Evolutionary conservation across 1,140 invertebrate genomes (phyloP).

Genomic region (Heterodera schachtii): DNA sequence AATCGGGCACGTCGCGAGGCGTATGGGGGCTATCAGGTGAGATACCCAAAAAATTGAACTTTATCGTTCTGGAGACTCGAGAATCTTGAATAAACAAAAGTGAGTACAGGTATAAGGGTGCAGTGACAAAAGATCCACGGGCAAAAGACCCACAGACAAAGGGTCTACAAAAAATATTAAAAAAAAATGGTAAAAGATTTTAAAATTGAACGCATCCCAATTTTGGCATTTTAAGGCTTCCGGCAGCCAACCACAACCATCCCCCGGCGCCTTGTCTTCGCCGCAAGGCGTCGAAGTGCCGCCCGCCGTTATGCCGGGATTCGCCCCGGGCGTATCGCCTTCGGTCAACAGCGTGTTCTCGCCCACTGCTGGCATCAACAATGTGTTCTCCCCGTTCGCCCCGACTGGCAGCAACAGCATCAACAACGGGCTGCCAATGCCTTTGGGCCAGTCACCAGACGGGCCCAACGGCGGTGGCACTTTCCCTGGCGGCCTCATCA

Average conservation of each 20-base stretch:
- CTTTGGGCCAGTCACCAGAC: background rate
- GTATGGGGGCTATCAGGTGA: slow-evolving; percentile 57
- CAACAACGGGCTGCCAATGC: background rate
- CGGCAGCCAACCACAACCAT: background rate
- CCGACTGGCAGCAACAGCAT: background rate
- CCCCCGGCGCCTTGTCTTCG: background rate
- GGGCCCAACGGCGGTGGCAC: background rate
- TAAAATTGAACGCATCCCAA: background rate
- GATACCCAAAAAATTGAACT: background rate
- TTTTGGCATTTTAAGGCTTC: background rate
- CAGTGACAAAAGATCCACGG: no score
- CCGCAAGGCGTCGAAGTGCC: background rate
- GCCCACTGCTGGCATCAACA: no score
- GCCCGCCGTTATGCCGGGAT: no score
- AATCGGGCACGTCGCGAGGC: slow-evolving; percentile 59
- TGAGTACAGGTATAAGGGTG: background rate
- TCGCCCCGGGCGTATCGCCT: no score
- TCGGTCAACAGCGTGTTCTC: no score
- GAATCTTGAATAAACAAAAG: no score
- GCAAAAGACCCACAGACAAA: no score
- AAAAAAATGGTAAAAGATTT: no score
- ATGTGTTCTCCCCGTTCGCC: no score
- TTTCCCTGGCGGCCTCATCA: no score
- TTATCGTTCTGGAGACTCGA: no score
- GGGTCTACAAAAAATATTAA: no score